Base-by-base conservation (phyloP, 1,140 invertebrate species). In the Drosophila pectinifera region DNA sequence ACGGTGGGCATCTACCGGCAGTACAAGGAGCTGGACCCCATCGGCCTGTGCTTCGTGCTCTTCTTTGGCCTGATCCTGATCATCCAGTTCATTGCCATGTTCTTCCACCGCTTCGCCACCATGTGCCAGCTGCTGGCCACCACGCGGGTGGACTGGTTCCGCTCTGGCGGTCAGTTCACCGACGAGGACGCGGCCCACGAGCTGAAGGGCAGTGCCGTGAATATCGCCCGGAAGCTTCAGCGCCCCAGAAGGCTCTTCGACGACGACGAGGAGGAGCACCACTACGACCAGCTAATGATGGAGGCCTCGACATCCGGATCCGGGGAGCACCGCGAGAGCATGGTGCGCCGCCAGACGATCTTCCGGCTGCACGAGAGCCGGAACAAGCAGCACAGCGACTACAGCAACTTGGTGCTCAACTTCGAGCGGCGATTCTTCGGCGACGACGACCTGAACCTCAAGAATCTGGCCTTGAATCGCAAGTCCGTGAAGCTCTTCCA, bases 51-150 rank as follows among this genome's bases (percentile, higher is more conserved):
- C 13, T 96, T 97, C 83, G 94, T 97, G 26, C 91, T 95, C 16
- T 96, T 96, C 73, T 97, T 96, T 81, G 95, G 95, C 8, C 78
- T 95, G 4, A 88, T 96, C 36, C 89, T 98, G 18, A 78, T 95
- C 0, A 95, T 97, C 42, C 96, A 98, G 92, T 97, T 97, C 79
- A 77, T 96, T 3, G 96, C 95, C 16, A 98, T 98, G 97, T 93
- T 97, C 24, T 93, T 96, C 69, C 97, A 98, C 93, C 94, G 97
- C 28, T 96, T 97, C 75, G 95, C 94, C 16, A 98, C 97, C 0
- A 95, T 97, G 80, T 95, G 95, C 1, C 97, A 98, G 91, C 95
- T 98, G 63, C 93, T 98, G 64, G 95, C 97, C 1, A 96, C 96
- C 51, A 96, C 96, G 1, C 93, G 94, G 59, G 92, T 97, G 31